These are phyloP conservation scores for Papilio polyxenes DNA, from an alignment of 1,140 invertebrate genomes.

Conservation along the genomic window DNA sequence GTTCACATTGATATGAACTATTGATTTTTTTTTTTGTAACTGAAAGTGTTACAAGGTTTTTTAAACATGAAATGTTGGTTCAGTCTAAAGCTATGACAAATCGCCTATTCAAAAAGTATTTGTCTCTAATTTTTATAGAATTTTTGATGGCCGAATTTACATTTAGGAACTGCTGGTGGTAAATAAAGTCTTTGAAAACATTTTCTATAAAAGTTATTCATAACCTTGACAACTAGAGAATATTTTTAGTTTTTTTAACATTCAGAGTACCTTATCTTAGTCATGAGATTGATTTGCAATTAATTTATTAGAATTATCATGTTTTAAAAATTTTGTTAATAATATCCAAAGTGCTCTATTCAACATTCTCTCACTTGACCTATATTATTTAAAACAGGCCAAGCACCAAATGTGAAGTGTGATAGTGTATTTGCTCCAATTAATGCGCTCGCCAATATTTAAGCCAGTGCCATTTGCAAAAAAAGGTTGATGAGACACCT, in stretches of 20 bases:
- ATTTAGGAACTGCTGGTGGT: no score
- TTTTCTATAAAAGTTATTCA: no score
- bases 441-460: slow-evolving; percentile 20
- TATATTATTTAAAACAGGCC: slow-evolving; percentile 33
- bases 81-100: background rate
- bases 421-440: slow-evolving; percentile 33
- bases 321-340: no score
- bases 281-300: no score
- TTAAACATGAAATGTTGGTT: background rate
- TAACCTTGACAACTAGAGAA: no score
- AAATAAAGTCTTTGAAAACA: no score
- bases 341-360: background rate
- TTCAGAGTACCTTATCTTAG: no score
- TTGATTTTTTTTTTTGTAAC: slow-evolving; percentile 1
- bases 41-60: slow-evolving; percentile 17
- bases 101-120: no score
- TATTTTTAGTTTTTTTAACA: no score
- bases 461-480: background rate
- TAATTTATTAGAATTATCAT: no score
- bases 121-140: no score
- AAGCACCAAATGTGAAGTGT: slow-evolving; percentile 36
- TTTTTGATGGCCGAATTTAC: no score
- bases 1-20: slow-evolving; percentile 12
- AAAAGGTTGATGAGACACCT: slow-evolving; percentile 1
- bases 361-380: slow-evolving; percentile 28